Evolutionary conservation across 2,113 vertebrate species (phyloP), one percentile per base, ranked within the genome.

Genomic region (Bostrychus sinensis): DNA sequence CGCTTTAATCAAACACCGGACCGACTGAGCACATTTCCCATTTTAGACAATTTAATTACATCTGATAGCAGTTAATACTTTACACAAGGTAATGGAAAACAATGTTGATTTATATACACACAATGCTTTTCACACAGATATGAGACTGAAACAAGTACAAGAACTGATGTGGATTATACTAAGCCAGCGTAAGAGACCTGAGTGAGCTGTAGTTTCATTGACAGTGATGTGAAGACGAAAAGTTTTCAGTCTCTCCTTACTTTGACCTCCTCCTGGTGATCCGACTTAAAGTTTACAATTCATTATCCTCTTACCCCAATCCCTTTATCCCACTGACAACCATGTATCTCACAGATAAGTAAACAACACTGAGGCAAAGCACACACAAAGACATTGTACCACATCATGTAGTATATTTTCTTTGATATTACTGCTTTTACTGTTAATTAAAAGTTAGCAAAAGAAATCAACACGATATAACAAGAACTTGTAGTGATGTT

Each of bases 281-380:
- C 83, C 79, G 75, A 77, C 74, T 70, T 63, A 45, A 76, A 66
- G 72, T 74, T 65, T 68, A 81, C 71, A 70, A 72, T 74, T 72
- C 65, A 74, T 84, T 72, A 87, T 87, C 85, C 73, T 84, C 85
- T 89, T 81, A 83, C 74, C 66, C n/a, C 19, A 84, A 85, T 83
- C 81, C 66, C 19, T 64, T 83, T 66, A 81, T 74, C 79, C 70
- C 77, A 12, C 54, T 4, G 12, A 65, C 79, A 61, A 66, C 62
- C 75, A 70, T n/a, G 48, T 43, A 65, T 66, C 70, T 38, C 43
- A 17, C 10, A 22, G 62, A 78, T 75, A 77, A 80, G 76, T 62
- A 70, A 57, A 54, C 50, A 64, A 39, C 36, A 14, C 41, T 56
- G 55, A 38, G 46, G 34, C 66, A 72, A 12, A 53, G 39, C 37